Evolutionary conservation across 1,140 invertebrate species (phyloP).

Genomic region (Zelostemma sp.): DNA sequence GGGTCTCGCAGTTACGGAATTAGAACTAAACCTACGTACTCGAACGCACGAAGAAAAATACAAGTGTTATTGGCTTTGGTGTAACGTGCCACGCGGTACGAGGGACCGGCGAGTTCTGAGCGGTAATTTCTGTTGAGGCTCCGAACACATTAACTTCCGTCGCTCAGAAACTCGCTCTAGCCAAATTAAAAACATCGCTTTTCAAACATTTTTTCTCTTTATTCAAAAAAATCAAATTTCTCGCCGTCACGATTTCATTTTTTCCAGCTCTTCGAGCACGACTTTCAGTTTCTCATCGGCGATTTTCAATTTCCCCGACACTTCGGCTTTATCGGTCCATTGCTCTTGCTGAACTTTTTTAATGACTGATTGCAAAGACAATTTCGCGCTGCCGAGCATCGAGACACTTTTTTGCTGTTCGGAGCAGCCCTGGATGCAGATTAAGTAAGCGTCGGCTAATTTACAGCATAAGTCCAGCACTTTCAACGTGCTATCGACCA

Average conservation of each 20-base stretch:
- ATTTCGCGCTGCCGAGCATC: slow-evolving; percentile 73
- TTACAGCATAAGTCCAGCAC: slow-evolving; percentile 64
- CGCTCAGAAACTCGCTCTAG: background rate
- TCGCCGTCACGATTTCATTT: slow-evolving; percentile 11
- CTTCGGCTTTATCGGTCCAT: slow-evolving; percentile 61
- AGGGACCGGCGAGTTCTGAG: background rate
- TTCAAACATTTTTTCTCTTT: background rate
- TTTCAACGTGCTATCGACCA: slow-evolving; percentile 64
- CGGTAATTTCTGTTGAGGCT: background rate
- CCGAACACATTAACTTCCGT: background rate
- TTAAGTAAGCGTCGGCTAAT: slow-evolving; percentile 63
- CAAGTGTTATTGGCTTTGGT: too few relatives aligned
- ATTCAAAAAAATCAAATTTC: background rate
- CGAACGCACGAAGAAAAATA: too few relatives aligned
- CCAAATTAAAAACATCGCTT: background rate
- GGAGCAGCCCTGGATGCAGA: slow-evolving; percentile 51
- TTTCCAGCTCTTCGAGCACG: slow-evolving; percentile 41
- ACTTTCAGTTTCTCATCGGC: slow-evolving; percentile 44
- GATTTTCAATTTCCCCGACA: slow-evolving; percentile 42
- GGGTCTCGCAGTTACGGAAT: background rate
- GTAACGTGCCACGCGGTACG: background rate
- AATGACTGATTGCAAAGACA: slow-evolving; percentile 72
- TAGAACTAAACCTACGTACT: background rate
- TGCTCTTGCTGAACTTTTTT: slow-evolving; percentile 69
- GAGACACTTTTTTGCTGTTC: slow-evolving; percentile 61